These are phyloP conservation scores for Chinchilla lanigera DNA, from an alignment of 2,113 vertebrate species.

Conservation along the genomic window DNA sequence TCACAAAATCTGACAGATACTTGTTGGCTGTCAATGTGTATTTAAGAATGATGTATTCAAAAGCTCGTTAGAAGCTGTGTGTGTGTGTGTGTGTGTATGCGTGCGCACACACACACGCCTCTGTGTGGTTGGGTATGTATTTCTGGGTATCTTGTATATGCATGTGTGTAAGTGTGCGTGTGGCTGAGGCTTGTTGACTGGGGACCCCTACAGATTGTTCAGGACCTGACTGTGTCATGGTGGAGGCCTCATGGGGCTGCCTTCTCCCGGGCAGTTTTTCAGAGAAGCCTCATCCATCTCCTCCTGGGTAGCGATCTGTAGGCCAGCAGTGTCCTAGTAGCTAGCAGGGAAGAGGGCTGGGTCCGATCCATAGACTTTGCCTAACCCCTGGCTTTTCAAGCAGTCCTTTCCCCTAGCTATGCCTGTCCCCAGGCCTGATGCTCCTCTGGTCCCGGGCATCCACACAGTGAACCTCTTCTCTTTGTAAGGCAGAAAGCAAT, in stretches of 20 bases:
- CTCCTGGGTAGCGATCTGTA: not conserved
- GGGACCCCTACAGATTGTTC: not conserved
- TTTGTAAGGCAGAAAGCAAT: not conserved
- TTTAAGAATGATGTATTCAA: not conserved
- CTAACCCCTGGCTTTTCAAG: not conserved
- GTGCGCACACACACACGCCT: too few species aligned
- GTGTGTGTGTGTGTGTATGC: not conserved
- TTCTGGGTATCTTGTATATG: not conserved
- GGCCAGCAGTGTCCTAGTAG: not conserved
- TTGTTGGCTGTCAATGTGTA: not conserved
- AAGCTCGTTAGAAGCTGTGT: not conserved
- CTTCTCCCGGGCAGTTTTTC: not conserved
- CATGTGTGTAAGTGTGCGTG: not conserved
- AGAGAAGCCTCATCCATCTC: not conserved
- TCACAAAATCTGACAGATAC: not conserved
- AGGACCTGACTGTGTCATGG: not conserved
- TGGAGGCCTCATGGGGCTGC: not conserved
- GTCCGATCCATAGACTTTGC: not conserved
- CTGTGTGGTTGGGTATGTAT: not conserved
- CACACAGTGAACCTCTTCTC: not conserved
- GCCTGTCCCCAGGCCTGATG: not conserved
- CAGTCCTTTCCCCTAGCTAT: not conserved
- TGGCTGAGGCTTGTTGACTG: not conserved
- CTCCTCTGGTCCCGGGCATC: not conserved
- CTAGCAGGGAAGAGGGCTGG: fast-evolving